Base-by-base conservation (phyloP, 2,797 vertebrate species). In the Sebastes variabilis region DNA sequence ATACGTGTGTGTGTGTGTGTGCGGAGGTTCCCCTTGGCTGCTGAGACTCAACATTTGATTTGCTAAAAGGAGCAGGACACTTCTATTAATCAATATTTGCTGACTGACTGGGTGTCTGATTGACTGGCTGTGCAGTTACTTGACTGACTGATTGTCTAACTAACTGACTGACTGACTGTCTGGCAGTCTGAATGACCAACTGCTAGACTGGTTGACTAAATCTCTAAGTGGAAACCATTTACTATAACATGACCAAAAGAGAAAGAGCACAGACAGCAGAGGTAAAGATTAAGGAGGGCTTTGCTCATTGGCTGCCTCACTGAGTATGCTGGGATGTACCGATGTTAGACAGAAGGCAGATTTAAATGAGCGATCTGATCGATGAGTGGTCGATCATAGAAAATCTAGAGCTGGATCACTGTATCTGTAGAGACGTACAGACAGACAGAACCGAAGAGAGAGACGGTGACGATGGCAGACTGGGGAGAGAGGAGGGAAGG, bases 51-150 rank as follows among this genome's bases (percentile, higher is more conserved):
- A 87, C 90, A 97, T 97, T 97, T 98, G 97, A 99, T 99, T 98
- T 98, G 97, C 97, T 98, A 98, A 99, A 98, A 98, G 97, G 97
- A 98, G 97, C 97, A 96, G 96, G 97, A 96, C 96, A 96, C 96
- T 96, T 97, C 97, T 98, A 97, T 98, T 97, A 98, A 98, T 98
- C 98, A 99, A 98, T 98, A 97, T 97, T 97, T 97, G 96, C 95
- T 95, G 96, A 96, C 96, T 97, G 97, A 96, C 96, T 97, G 96
- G 94, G 93, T 94, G 96, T 96, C 95, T 97, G 97, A 97, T 96
- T 96, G 80, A 95, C 95, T 95, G 89, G 56, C 75, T 81, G 69
- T 77, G 75, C 75, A 83, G 84, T 85, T 87, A 82, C 80, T 77
- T 88, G 86, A 88, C 77, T 77, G 80, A 82, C 88, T 86, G 86